These are phyloP conservation scores for Trisateles emortualis DNA, from an alignment of 2,888 invertebrate species.

Conservation along the genomic window DNA sequence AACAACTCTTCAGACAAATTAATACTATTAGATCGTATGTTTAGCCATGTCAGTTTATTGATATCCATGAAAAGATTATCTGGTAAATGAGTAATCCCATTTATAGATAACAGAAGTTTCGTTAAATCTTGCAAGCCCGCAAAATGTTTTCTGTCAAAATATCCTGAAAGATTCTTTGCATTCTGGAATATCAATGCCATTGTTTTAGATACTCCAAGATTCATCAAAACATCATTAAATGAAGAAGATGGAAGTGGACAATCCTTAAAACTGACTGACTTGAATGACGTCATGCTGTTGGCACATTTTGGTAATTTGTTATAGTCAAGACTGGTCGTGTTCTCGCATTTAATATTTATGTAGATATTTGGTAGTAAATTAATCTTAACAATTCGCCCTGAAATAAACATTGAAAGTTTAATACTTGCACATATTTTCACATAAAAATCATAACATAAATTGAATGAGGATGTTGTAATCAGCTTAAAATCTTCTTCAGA, in stretches of 20 bases:
- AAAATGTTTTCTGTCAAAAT: constrained; percentile 87
- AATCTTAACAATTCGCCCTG: constrained; percentile 77
- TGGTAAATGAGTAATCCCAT: constrained; percentile 87
- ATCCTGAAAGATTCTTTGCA: constrained; percentile 83
- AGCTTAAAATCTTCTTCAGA: constrained; percentile 14
- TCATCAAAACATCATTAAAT: constrained; percentile 78
- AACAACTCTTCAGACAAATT: constrained; percentile 87
- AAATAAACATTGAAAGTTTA: constrained; percentile 53
- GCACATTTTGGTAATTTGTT: constrained; percentile 80
- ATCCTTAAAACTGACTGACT: constrained; percentile 82
- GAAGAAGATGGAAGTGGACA: constrained; percentile 85
- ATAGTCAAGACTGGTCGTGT: constrained; percentile 73
- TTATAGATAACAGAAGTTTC: constrained; percentile 87
- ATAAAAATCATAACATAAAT: constrained; percentile 14
- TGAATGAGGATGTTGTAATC: constrained; percentile 27
- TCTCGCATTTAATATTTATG: constrained; percentile 79
- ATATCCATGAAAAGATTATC: constrained; percentile 88
- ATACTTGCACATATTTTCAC: constrained; percentile 1
- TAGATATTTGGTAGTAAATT: constrained; percentile 77
- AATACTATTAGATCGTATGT: constrained; percentile 88
- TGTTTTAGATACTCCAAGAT: constrained; percentile 80
- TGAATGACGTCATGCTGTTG: constrained; percentile 71
- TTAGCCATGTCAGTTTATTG: constrained; percentile 88
- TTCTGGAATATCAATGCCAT: constrained; percentile 86
- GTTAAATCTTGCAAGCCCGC: constrained; percentile 84